A percentile compares a stretch with the other conserved stretches of the same genome.
These are phyloP conservation scores for Leptinotarsa haldemani DNA, from an alignment of 2,888 invertebrate species.

Conservation along the genomic window DNA sequence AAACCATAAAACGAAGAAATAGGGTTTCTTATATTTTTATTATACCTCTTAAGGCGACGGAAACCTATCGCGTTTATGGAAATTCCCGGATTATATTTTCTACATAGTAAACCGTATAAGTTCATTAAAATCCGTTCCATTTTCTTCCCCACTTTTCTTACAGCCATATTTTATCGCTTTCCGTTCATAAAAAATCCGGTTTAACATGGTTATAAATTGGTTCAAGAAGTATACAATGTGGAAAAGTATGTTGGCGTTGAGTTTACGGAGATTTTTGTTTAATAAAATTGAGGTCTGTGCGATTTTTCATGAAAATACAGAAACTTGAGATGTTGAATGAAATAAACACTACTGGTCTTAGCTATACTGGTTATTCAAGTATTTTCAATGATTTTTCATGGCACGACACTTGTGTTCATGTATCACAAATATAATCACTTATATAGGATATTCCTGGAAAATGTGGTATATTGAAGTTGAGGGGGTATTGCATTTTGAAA, in stretches of 20 bases:
- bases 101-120: slow-evolving; percentile 29
- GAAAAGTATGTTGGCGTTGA: neutral
- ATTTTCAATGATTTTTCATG: too few relatives aligned
- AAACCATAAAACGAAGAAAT: slow-evolving; percentile 40
- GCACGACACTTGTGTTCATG: too few relatives aligned
- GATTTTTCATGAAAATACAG: too few relatives aligned
- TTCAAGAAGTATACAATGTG: neutral
- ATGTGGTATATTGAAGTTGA: too few relatives aligned
- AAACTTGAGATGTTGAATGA: too few relatives aligned
- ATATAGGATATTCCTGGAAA: too few relatives aligned
- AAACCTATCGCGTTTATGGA: slow-evolving; percentile 35
- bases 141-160: slow-evolving; percentile 6
- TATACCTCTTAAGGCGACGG: slow-evolving; percentile 32
- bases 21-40: slow-evolving; percentile 38
- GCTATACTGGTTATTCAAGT: too few relatives aligned
- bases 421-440: too few relatives aligned
- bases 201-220: neutral
- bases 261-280: neutral
- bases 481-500: too few relatives aligned
- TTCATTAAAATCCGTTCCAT: slow-evolving; percentile 23
- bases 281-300: neutral
- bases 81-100: slow-evolving; percentile 33
- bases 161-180: slow-evolving; percentile 7
- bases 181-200: neutral
- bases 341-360: too few relatives aligned